A percentile compares a stretch with the other conserved stretches of the same genome.
These are phyloP conservation scores for Cyprinus carpio DNA, from an alignment of 2,113 vertebrate species.

Conservation along the genomic window DNA sequence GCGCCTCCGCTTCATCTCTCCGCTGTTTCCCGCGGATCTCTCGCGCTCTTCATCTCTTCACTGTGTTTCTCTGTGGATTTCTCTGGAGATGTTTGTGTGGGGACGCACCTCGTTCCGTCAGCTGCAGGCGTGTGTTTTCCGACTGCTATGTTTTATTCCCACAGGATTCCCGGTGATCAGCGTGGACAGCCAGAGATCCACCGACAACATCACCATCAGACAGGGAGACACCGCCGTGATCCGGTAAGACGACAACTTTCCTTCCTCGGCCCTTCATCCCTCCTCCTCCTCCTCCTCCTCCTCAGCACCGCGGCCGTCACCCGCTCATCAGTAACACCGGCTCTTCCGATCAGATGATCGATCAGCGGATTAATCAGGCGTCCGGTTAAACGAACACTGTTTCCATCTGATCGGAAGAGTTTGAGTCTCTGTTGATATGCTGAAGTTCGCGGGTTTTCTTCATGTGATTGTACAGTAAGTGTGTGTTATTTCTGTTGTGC, in stretches of 20 bases:
- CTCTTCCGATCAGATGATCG: neutral
- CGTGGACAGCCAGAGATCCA: slow-evolving; percentile 97
- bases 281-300: neutral
- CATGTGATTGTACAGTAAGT: neutral
- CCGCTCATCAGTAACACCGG: neutral
- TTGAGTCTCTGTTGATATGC: neutral
- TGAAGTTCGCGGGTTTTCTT: neutral
- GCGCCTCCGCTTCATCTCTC: slow-evolving; percentile 36
- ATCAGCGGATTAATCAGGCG: neutral
- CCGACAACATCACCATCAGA: slow-evolving; percentile 99
- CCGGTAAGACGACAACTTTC: slow-evolving; percentile 80
- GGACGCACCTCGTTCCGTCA: slow-evolving; percentile 87
- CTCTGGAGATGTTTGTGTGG: slow-evolving; percentile 82
- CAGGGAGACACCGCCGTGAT: slow-evolving; percentile 98
- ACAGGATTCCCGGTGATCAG: slow-evolving; percentile 98
- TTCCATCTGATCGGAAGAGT: neutral
- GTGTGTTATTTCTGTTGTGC: neutral
- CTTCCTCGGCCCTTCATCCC: slow-evolving; percentile 33
- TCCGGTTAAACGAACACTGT: neutral
- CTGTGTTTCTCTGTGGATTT: slow-evolving; percentile 64
- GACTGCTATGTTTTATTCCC: slow-evolving; percentile 97
- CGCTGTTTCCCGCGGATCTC: slow-evolving; percentile 45
- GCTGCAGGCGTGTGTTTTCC: slow-evolving; percentile 93
- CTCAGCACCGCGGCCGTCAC: neutral
- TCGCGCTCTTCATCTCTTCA: slow-evolving; percentile 50